These are phyloP conservation scores for Elgaria multicarinata DNA, from an alignment of 2,113 vertebrate genomes.

Conservation along the genomic window DNA sequence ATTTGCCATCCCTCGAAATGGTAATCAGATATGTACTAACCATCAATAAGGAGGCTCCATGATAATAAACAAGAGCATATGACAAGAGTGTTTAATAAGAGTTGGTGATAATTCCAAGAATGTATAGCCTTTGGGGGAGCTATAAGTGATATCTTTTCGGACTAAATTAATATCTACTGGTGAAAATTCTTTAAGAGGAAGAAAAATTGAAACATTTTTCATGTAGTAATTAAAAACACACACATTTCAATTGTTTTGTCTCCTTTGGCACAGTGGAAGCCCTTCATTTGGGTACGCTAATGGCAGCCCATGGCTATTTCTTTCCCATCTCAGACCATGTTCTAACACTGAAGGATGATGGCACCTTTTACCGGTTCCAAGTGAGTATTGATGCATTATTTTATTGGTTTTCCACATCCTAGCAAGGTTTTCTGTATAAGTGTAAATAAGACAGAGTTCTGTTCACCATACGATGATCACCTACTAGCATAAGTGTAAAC, in stretches of 20 bases:
- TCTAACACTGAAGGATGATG: conserved; percentile 95
- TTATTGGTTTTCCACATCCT: not conserved
- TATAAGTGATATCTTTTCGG: not conserved
- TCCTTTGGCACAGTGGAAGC: conserved; percentile 87
- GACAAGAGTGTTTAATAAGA: not conserved
- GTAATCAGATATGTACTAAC: not conserved
- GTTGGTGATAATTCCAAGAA: too few species aligned
- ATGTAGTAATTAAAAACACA: not conserved
- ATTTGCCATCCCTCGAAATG: not conserved
- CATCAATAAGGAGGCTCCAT: not conserved
- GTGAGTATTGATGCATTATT: conserved; percentile 70
- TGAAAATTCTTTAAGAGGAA: not conserved
- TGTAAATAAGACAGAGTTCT: not conserved
- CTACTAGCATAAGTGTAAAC: not conserved
- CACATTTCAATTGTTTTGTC: conserved; percentile 43
- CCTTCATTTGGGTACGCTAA: conserved; percentile 93
- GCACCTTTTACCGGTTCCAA: conserved; percentile 98
- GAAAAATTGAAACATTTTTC: not conserved
- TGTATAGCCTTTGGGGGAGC: too few species aligned
- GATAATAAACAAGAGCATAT: not conserved
- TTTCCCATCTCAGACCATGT: conserved; percentile 98
- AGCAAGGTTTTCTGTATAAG: not conserved
- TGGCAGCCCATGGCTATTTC: conserved; percentile 98
- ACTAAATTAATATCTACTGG: not conserved
- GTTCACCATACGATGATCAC: not conserved